Evolutionary conservation across 2,888 invertebrate genomes (phyloP), one percentile per base, ranked within the genome.

Genomic region (Synergus umbraculus): DNA sequence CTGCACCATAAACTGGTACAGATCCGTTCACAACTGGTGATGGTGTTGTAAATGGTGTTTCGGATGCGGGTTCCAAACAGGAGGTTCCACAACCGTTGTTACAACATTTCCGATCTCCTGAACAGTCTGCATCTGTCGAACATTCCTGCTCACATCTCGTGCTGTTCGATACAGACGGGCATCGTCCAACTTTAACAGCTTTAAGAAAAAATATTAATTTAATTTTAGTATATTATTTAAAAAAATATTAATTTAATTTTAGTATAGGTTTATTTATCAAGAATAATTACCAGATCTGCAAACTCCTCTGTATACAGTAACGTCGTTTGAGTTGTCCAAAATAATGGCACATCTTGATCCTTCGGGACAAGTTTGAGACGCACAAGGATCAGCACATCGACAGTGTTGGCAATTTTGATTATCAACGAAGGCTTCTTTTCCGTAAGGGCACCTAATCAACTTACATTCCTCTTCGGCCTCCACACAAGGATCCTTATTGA

Each of bases 81-180:
- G 95, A 93, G 43, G 94, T 93, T 64, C 96, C 96, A 91, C 98
- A 98, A 76, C 96, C 97, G 87, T 95, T 95, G 83, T 92, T 92
- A 91, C 98, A 98, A 91, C 98, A 98, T 92, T 98, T 98, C 90
- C 95, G 94, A 41, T 95, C 94, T 49, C 95, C 95, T 15, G 94
- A 92, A 90, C 98, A 98, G 89, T 97, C 97, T 0, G 96, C 96
- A 91, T 98, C 98, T 78, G 95, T 95, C 81, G 93, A 92, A 88
- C 98, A 98, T 90, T 96, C 96, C 49, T 93, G 93, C 10, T 94
- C 94, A 90, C 98, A 97, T 67, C 92, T 88, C 15, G 93, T 93
- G 76, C 93, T 91, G 73, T 91, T 91, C 4, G 64, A 66, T 60
- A 65, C 29, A 46, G 12, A 49, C 4, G 96, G 96, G 88, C 96